These are phyloP conservation scores for Trachelipus rathkii DNA, from an alignment of 1,140 invertebrate species.

Conservation along the genomic window DNA sequence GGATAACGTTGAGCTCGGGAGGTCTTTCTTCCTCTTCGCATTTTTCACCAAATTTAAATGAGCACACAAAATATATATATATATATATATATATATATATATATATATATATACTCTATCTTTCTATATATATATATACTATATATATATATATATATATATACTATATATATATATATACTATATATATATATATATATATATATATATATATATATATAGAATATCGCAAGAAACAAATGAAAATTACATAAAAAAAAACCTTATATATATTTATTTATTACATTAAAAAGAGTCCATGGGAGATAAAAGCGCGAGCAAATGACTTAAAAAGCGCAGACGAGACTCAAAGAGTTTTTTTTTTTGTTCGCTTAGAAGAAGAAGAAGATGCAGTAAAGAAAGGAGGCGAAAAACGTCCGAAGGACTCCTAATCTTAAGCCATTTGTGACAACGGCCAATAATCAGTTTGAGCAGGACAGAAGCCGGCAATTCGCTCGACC, in stretches of 20 bases:
- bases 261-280: slow-evolving; percentile 2
- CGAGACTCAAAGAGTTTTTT: not conserved
- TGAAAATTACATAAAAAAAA: not conserved
- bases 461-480: slow-evolving; percentile 11
- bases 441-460: slow-evolving; percentile 12
- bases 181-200: slow-evolving; percentile 12
- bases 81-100: slow-evolving; percentile 7
- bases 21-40: not conserved
- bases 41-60: not conserved
- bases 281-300: not conserved
- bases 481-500: slow-evolving; percentile 6
- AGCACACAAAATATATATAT: not conserved
- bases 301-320: not conserved
- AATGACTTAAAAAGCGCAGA: not conserved
- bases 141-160: slow-evolving; percentile 15
- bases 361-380: not conserved
- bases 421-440: not conserved
- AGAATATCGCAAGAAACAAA: not conserved
- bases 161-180: slow-evolving; percentile 15
- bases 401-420: not conserved
- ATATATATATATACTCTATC: slow-evolving; percentile 1
- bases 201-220: slow-evolving; percentile 15
- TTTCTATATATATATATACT: slow-evolving; percentile 5
- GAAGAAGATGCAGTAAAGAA: not conserved
- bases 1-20: not conserved